phyloP scores from a whole-genome alignment of 2,888 invertebrate genomes.

The Chaetogeoica ovagalla region DNA sequence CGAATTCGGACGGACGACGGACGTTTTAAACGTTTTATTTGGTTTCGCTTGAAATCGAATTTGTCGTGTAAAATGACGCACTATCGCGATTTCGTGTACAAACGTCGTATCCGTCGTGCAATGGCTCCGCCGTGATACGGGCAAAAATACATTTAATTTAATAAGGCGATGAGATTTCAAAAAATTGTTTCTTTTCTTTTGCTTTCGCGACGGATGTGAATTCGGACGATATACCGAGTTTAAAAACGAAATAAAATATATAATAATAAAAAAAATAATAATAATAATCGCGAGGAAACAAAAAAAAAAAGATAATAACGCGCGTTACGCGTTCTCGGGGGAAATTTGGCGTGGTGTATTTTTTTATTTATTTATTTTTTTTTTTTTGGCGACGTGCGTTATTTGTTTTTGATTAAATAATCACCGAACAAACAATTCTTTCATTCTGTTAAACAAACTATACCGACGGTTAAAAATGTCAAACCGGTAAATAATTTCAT shows the following conservation, averaged over 20 bases:
- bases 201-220: too few species aligned
- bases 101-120: too few species aligned
- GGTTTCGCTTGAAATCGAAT: too few species aligned
- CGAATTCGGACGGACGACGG: too few species aligned
- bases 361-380: neutral
- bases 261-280: conserved; percentile 33
- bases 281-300: neutral
- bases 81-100: too few species aligned
- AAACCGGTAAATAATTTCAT: conserved; percentile 44
- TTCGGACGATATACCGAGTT: too few species aligned
- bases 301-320: conserved; percentile 48
- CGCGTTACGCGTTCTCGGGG: conserved; percentile 25
- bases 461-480: conserved; percentile 36
- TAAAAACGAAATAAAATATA: too few species aligned
- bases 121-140: too few species aligned
- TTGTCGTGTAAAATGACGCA: too few species aligned
- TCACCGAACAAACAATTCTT: conserved; percentile 52
- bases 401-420: conserved; percentile 52
- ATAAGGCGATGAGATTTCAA: too few species aligned
- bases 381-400: conserved; percentile 33
- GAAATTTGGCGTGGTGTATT: conserved; percentile 49
- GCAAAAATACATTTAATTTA: neutral
- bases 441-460: conserved; percentile 45
- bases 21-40: too few species aligned
- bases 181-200: too few species aligned